Evolutionary conservation across 2,888 invertebrate species (phyloP).

Genomic region (Neria commutata): DNA sequence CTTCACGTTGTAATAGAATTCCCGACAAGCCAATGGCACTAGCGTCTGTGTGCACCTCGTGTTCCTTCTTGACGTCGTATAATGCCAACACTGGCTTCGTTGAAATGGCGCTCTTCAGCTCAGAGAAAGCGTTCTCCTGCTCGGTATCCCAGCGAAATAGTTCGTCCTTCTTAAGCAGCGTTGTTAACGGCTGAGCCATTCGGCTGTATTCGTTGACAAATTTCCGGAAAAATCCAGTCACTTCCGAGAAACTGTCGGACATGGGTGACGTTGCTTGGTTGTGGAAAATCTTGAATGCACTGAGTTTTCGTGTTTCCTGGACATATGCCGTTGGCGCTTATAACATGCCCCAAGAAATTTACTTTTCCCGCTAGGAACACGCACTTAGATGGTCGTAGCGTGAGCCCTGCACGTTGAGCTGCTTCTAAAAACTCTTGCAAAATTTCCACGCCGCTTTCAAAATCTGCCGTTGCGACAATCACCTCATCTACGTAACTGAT

Average conservation of each 20-base stretch:
- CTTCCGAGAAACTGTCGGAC: conserved; percentile 25
- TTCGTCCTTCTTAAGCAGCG: conserved; percentile 20
- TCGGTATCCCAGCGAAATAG: conserved; percentile 28
- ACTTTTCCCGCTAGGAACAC: conserved; percentile 12
- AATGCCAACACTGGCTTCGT: conserved; percentile 40
- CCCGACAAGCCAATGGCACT: conserved; percentile 42
- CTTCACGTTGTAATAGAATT: conserved; percentile 42
- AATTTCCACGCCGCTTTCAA: background rate
- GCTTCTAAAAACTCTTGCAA: conserved; percentile 15
- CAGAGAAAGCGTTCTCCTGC: conserved; percentile 39
- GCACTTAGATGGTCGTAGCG: conserved; percentile 24
- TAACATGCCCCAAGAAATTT: conserved; percentile 19
- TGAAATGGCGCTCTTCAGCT: conserved; percentile 34
- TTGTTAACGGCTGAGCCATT: background rate
- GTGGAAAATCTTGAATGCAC: conserved; percentile 22
- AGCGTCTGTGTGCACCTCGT: conserved; percentile 48
- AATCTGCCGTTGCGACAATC: background rate
- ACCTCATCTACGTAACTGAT: conserved; percentile 22
- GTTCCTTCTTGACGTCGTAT: conserved; percentile 11
- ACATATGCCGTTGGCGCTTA: conserved; percentile 10
- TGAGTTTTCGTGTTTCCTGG: conserved; percentile 17
- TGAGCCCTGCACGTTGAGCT: conserved; percentile 13
- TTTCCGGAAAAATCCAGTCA: conserved; percentile 21
- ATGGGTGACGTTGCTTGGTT: conserved; percentile 12
- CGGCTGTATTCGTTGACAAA: background rate